phyloP scores from a whole-genome alignment of 2,888 invertebrate species.

The Adela reaumurella region DNA sequence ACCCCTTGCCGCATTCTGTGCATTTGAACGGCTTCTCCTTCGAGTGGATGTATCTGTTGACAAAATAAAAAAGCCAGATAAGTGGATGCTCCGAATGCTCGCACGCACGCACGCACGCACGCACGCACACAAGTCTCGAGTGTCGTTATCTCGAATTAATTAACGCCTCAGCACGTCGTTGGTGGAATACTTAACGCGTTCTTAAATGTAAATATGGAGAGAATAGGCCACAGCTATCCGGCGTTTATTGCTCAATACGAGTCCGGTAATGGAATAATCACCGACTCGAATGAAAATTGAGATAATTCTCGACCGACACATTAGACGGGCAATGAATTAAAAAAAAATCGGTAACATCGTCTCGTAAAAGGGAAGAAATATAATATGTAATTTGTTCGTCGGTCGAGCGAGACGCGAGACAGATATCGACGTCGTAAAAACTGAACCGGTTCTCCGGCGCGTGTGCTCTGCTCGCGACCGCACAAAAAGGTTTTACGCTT shows the following conservation, averaged over 20 bases:
- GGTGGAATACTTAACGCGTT: slow-evolving; percentile 12
- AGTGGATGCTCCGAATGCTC: not conserved
- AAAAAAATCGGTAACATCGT: slow-evolving; percentile 33
- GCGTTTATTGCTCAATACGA: slow-evolving; percentile 24
- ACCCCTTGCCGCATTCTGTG: slow-evolving; percentile 94
- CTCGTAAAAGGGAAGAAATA: slow-evolving; percentile 55
- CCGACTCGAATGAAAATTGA: slow-evolving; percentile 29
- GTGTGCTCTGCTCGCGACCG: slow-evolving; percentile 52
- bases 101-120: too few species aligned
- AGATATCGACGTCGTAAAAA: slow-evolving; percentile 54
- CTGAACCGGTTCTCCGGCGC: slow-evolving; percentile 45
- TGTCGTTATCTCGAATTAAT: not conserved
- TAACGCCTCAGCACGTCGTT: not conserved
- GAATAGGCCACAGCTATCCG: slow-evolving; percentile 10
- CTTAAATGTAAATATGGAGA: slow-evolving; percentile 21
- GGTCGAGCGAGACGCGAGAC: slow-evolving; percentile 39
- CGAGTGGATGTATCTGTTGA: slow-evolving; percentile 90
- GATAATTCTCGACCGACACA: slow-evolving; percentile 26
- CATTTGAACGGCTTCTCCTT: slow-evolving; percentile 99
- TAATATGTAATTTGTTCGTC: slow-evolving; percentile 53
- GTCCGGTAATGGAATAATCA: slow-evolving; percentile 22
- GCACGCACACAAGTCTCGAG: too few species aligned
- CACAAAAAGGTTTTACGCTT: slow-evolving; percentile 52
- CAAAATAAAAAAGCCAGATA: slow-evolving; percentile 18
- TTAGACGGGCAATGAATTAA: slow-evolving; percentile 39